Conservation (phyloP, 2,113 vertebrate genomes). For the Holacanthus passer region DNA sequence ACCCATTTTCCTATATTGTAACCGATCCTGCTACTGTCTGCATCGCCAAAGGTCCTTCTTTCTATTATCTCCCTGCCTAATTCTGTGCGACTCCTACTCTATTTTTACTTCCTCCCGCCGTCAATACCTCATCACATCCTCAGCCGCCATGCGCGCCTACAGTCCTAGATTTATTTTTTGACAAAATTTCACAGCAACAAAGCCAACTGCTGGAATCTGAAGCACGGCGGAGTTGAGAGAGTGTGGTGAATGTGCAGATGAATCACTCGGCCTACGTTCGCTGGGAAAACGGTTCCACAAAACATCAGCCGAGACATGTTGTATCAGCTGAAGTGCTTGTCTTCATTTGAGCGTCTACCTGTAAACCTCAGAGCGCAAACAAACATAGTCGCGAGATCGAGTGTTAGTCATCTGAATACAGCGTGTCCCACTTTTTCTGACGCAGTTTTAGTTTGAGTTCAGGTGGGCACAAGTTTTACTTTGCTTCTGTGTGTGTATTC, state of each 20-base stretch:
- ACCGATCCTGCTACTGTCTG: conserved; percentile 13
- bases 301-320: conserved; percentile 7
- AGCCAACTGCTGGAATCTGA: conserved; percentile 8
- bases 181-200: conserved; percentile 18
- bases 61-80: conserved; percentile 42
- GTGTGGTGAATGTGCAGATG: conserved; percentile 34
- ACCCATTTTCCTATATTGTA: conserved; percentile 16
- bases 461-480: background rate
- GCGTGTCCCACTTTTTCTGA: background rate
- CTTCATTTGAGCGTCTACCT: conserved; percentile 7
- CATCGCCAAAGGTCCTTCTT: conserved; percentile 38
- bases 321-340: conserved; percentile 16
- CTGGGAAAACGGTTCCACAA: conserved; percentile 6
- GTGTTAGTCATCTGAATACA: background rate
- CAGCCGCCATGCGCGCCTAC: background rate
- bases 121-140: conserved; percentile 41
- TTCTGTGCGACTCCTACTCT: conserved; percentile 13
- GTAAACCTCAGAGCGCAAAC: conserved; percentile 23
- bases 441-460: conserved; percentile 13
- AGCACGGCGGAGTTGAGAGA: background rate
- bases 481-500: background rate
- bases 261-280: conserved; percentile 6
- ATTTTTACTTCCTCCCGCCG: conserved; percentile 28
- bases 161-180: conserved; percentile 34
- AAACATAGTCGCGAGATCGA: background rate